Percentiles rank a stretch among this genome's conserved stretches.
phyloP scores from a whole-genome alignment of 2,113 vertebrate genomes.

The Chauna torquata region DNA sequence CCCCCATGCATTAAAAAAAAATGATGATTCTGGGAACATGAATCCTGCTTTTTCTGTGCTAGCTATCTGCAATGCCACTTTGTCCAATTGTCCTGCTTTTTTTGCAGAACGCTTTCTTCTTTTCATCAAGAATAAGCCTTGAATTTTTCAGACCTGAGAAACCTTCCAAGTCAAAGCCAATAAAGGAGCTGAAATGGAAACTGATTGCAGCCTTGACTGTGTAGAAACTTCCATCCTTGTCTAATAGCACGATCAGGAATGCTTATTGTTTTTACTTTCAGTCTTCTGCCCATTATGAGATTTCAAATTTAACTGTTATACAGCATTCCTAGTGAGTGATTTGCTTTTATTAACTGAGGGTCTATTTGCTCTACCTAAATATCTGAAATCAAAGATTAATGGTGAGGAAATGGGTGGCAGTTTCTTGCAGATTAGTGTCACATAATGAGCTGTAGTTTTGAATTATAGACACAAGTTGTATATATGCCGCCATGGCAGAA shows the following conservation, averaged over 20 bases:
- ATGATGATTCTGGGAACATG: neutral
- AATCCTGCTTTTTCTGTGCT: neutral
- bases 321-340: neutral
- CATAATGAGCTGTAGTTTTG: neutral
- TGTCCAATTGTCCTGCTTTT: neutral
- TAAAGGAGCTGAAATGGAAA: conserved; percentile 5
- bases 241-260: neutral
- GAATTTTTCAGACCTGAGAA: neutral
- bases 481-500: neutral
- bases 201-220: conserved; percentile 1
- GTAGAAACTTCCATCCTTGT: neutral
- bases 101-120: neutral
- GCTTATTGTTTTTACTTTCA: conserved; percentile 22
- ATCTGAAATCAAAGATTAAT: neutral
- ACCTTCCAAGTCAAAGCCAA: neutral
- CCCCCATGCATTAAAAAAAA: neutral
- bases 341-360: conserved; percentile 8
- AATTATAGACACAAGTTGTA: neutral
- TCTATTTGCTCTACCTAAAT: conserved; percentile 4
- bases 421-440: neutral
- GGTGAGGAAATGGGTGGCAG: neutral
- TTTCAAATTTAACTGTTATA: neutral
- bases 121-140: neutral
- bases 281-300: neutral
- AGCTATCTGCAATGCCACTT: neutral